Base-by-base conservation (phyloP, 2,113 vertebrate species). In the Brienomyrus brachyistius region DNA sequence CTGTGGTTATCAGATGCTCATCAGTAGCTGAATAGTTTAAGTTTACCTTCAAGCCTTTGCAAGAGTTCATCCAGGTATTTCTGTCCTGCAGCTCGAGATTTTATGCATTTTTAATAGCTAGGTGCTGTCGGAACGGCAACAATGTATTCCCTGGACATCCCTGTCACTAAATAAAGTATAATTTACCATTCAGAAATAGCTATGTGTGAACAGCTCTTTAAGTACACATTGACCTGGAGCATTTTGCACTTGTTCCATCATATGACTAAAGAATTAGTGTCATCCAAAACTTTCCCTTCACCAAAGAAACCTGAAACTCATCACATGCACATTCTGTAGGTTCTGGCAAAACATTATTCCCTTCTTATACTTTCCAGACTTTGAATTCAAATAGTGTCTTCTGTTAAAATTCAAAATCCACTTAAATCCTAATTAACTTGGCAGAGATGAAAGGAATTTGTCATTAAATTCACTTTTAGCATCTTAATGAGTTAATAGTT, bases 251-350 rank as follows among this genome's bases (percentile, higher is more conserved):
- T 93, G 91, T 91, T 40, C 54, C 35, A 54, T 88, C 21, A 89
- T 90, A 92, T 92, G 88, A 51, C 59, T 92, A 88, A 93, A 89
- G 93, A 93, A 91, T 82, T 90, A 92, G 88, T 88, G 59, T 85
- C 48, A 90, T 66, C 90, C 92, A 94, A 92, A 93, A 91, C 92
- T 92, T 92, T 93, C 94, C 91, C 89, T 84, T 86, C 88, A 91
- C 90, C 90, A 90, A 54, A 87, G n/a, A 54, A 86, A 89, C 50
- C 86, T 66, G 90, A 91, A 89, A 85, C 90, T 50, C 83, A 47
- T 86, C 52, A 88, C 11, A 54, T 80, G 84, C 48, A 5, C 56
- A 82, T 86, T 52, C 90, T 51, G 91, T 40, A 31, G 17, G 90
- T 23, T 56, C 56, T 86, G 89, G 56, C 74, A 90, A 40, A 13